Evolutionary conservation across 2,113 vertebrate species (phyloP), one percentile per base, ranked within the genome.

Genomic region (Triplophysa rosa): DNA sequence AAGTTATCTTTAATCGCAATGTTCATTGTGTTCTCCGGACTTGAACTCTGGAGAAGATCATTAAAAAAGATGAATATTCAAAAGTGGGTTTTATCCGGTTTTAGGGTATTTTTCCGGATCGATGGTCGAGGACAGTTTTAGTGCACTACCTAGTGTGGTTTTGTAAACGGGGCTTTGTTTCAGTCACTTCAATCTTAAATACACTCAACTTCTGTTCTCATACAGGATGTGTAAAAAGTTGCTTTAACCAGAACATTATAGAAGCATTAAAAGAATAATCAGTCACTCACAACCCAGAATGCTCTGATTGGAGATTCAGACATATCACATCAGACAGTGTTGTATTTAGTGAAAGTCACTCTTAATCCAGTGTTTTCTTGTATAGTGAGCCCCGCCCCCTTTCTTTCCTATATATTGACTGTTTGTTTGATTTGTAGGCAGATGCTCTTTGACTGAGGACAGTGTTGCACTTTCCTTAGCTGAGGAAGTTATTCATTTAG

Each of bases 81-180:
- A 29, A n/a, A 8, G 68, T 71, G 61, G 21, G 67, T 42, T 61
- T 68, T 68, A 62, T 42, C 26, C 8, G 8, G 49, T 58, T 21
- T 58, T 11, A 21, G 45, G 52, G 68, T 68, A 40, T 42, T 67
- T 45, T 23, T 69, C 65, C 45, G 33, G 9, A 65, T 65, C 56
- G 45, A 4, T 80, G 37, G 16, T 56, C 2, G 37, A 58, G 56
- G 52, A 61, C 75, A 11, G 26, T 63, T 45, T 37, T 62, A 62
- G 54, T 79, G 56, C 58, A 74, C 71, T 78, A 74, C 56, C 68
- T 78, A 12, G 26, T 67, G 42, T 67, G 37, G n/a, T 77, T 77
- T 67, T 49, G 40, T 63, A 47, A 47, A 17, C 19, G 23, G 73
- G 52, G 52, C 54, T 54, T 59, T 67, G 21, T 63, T 65, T 21